Evolutionary conservation across 2,888 invertebrate species (phyloP), one percentile per base, ranked within the genome.

Genomic region (Callosobruchus maculatus): DNA sequence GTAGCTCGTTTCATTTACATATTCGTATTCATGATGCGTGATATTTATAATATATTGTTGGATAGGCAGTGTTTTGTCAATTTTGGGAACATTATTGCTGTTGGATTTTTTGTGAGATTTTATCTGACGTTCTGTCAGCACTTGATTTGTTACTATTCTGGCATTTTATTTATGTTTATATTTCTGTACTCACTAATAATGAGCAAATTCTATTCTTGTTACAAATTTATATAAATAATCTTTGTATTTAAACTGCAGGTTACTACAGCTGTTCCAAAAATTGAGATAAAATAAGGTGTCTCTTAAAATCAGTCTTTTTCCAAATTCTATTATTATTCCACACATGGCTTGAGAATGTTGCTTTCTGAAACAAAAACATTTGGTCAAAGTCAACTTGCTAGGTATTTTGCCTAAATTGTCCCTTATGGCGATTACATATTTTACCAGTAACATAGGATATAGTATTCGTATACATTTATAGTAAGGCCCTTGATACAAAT

Each of bases 71-170:
- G 82, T 82, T 83, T 81, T 84, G 84, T 76, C 74, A 75, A 73
- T 77, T 84, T 84, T 84, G 83, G 83, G 83, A 81, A 84, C 83
- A 84, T 82, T 84, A 76, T 83, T 83, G 78, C 83, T 83, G 85
- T 85, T 86, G 85, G 85, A 84, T 85, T 83, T 86, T 86, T 86
- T 84, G 84, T 85, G 81, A 84, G 83, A 84, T 85, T 85, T 86
- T 85, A 85, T 85, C 81, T 80, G 79, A 77, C 78, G 78, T 82
- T 83, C 83, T 80, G 76, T 72, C 81, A 77, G 78, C 82, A 80
- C 82, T 80, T 82, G 82, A 81, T 82, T 80, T 81, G 80, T 82
- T 81, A 76, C 77, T 76, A 70, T 72, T 31, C 71, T 72, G 21
- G 18, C 21, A 67, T 72, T 70, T 73, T 68, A 72, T 74, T 72